Percentiles rank a stretch among this genome's conserved stretches.
Evolutionary conservation across 53 echinoderm and acorn worm species (phyloP).

Genomic region (Temnopleurus reevesii): DNA sequence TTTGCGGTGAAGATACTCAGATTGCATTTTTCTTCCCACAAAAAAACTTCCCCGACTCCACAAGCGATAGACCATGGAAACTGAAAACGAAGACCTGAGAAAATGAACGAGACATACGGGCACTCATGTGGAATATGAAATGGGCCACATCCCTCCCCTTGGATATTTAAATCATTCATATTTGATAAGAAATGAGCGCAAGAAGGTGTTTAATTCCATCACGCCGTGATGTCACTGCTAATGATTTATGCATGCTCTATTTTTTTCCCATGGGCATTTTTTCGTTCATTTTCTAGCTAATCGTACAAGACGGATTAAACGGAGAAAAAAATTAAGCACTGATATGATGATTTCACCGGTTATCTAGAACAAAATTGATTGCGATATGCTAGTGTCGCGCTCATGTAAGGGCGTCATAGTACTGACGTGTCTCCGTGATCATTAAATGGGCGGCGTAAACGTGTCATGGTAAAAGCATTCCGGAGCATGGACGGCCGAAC

Average conservation of each 20-base stretch:
- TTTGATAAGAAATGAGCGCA: not conserved
- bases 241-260: slow-evolving; percentile 18
- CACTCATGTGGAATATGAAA: not conserved
- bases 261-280: not conserved
- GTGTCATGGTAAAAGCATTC: too few species aligned
- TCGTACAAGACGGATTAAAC: not conserved
- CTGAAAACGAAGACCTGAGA: not conserved
- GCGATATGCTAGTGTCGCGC: too few species aligned
- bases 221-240: not conserved
- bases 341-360: too few species aligned
- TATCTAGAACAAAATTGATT: too few species aligned
- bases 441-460: too few species aligned
- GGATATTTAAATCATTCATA: slow-evolving; percentile 2
- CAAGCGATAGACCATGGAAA: not conserved
- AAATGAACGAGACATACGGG: not conserved
- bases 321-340: too few species aligned
- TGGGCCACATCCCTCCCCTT: not conserved
- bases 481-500: too few species aligned
- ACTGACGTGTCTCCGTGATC: too few species aligned
- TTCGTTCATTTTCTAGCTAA: not conserved
- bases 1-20: too few species aligned
- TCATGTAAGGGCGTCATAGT: too few species aligned
- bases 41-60: not conserved
- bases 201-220: not conserved
- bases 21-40: too few species aligned